Percentiles rank a stretch among this genome's conserved stretches.
Evolutionary conservation across 2,888 invertebrate species (phyloP).

Genomic region (Ischnura elegans): DNA sequence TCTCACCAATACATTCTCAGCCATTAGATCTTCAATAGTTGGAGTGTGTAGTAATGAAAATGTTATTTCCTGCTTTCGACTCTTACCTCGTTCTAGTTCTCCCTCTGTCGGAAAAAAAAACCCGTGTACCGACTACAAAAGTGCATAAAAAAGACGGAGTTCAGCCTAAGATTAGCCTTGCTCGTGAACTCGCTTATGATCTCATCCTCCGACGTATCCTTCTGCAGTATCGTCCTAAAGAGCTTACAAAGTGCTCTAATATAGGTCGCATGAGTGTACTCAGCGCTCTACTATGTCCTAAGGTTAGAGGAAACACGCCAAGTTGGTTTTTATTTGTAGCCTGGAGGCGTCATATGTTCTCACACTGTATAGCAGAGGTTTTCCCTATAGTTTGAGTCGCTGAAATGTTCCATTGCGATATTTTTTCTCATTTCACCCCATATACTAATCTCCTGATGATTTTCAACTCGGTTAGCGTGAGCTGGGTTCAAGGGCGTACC

Average conservation of each 20-base stretch:
- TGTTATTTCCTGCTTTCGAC: neutral
- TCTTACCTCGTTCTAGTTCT: neutral
- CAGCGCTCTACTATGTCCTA: neutral
- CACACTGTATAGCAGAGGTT: neutral
- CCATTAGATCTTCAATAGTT: too few relatives aligned
- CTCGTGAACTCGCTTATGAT: neutral
- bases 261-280: neutral
- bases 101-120: neutral
- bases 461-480: too few relatives aligned
- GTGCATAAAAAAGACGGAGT: neutral
- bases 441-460: neutral
- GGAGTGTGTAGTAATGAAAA: neutral
- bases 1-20: too few relatives aligned
- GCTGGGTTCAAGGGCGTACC: too few relatives aligned
- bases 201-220: neutral
- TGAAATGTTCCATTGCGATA: neutral
- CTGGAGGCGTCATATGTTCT: neutral
- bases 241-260: neutral
- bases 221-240: neutral
- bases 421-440: neutral
- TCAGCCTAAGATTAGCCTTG: constrained; percentile 15
- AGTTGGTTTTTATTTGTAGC: neutral
- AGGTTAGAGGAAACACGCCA: neutral
- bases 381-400: neutral
- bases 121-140: neutral